Percentiles rank a stretch among this genome's conserved stretches.
Evolutionary conservation across 2,888 invertebrate genomes (phyloP).

Genomic region (Sarcophaga rosellei): DNA sequence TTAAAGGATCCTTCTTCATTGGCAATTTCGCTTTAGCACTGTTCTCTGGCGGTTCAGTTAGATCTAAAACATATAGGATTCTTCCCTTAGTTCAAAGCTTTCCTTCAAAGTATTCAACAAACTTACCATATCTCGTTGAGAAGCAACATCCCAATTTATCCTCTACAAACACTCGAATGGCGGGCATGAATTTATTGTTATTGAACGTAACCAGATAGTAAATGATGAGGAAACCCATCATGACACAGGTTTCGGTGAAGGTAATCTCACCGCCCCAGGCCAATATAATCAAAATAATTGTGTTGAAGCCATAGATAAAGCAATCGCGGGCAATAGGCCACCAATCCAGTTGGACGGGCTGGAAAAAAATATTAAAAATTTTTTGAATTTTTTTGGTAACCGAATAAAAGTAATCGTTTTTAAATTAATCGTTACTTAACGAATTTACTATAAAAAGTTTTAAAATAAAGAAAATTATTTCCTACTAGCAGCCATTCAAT

Average conservation of each 20-base stretch:
- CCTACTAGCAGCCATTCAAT: too few relatives aligned
- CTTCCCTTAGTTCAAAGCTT: not conserved
- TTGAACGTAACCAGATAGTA: slow-evolving; percentile 90
- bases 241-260: slow-evolving; percentile 89
- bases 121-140: slow-evolving; percentile 79
- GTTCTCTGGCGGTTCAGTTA: slow-evolving; percentile 80
- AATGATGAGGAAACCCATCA: slow-evolving; percentile 87
- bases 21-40: slow-evolving; percentile 80
- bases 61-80: slow-evolving; percentile 74
- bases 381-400: not conserved
- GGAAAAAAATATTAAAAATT: slow-evolving; percentile 47
- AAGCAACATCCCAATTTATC: slow-evolving; percentile 80
- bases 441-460: not conserved
- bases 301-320: slow-evolving; percentile 88
- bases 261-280: slow-evolving; percentile 90
- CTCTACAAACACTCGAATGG: slow-evolving; percentile 79
- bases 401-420: too few relatives aligned
- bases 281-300: slow-evolving; percentile 86
- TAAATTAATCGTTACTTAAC: too few relatives aligned
- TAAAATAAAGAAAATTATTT: not conserved
- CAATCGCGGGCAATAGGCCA: slow-evolving; percentile 92
- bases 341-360: slow-evolving; percentile 90
- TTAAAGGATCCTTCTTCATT: slow-evolving; percentile 77
- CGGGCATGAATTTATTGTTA: slow-evolving; percentile 83
- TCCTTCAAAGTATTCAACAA: not conserved